Evolutionary conservation across 2,888 invertebrate species (phyloP), one percentile per base, ranked within the genome.

Genomic region (Ophion ellenae): DNA sequence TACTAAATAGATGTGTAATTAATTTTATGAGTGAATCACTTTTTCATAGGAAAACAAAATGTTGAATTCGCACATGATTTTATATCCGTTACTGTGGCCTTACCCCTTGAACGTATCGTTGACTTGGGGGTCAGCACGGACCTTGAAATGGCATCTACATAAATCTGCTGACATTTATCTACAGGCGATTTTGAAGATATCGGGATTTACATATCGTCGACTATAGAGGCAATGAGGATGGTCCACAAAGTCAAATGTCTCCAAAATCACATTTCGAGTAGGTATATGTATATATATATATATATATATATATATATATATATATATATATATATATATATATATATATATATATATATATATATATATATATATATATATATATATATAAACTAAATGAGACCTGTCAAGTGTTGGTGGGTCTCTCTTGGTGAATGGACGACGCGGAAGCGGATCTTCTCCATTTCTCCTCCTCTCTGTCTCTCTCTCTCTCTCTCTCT

Each of bases 401-500:
- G 53, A 67, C 40, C 83, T 73, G 74, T 67, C 40, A 24, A 14
- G 70, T 63, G 32, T 71, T 36, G 63, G 24, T 17, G 67, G 59
- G 67, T 63, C 69, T 63, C 32, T 20, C 73, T 14, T 14, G 32
- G 84, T 80, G 80, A 83, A 87, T 81, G 76, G 67, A 81, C 53
- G 78, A 84, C 81, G 75, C 85, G 85, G 85, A 88, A 81, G 87
- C 80, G 83, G 67, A 63, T 70, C 67, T 47, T 67, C 67, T 66
- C 47, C 20, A 32, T 64, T 9, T 71, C 70, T 61, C 40, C 47
- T 36, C 32, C 66, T 64, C 53, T 76, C 40, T 14, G 17, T 17
- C 61, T 45, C 69, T 76, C 40, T 14, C 24, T 17, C 61, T 45
- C 69, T 76, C 40, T 14, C 24, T 17, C 61, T 45, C 69, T 76